Conservation (phyloP, 1,140 invertebrate genomes). For the Capitella teleta region DNA sequence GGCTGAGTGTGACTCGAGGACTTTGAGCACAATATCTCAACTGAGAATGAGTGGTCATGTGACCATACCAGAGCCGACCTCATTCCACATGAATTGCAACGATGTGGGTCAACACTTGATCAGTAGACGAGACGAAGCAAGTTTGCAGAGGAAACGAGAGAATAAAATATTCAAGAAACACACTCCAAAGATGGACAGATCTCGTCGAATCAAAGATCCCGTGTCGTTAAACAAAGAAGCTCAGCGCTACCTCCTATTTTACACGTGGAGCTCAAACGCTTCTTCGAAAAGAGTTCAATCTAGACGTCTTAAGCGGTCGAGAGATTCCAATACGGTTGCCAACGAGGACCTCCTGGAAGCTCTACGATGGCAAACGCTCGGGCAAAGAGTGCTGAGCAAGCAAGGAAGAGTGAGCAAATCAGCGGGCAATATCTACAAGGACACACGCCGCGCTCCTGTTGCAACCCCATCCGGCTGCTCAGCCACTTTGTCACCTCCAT, state of each 20-base stretch:
- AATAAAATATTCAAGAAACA: too few relatives aligned
- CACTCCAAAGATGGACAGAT: too few relatives aligned
- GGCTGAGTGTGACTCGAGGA: not conserved
- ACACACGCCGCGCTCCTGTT: not conserved
- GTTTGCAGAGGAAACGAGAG: too few relatives aligned
- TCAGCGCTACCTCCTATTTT: not conserved
- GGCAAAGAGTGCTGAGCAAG: too few relatives aligned
- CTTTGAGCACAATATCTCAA: not conserved
- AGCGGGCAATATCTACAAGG: not conserved
- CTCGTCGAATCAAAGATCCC: too few relatives aligned
- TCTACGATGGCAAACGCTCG: too few relatives aligned
- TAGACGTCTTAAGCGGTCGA: too few relatives aligned
- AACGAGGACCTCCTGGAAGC: too few relatives aligned
- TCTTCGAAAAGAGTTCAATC: too few relatives aligned
- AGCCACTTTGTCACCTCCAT: not conserved
- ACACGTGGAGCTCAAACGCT: not conserved
- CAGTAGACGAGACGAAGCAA: not conserved
- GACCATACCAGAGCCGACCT: constrained; percentile 8
- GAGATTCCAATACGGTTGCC: too few relatives aligned
- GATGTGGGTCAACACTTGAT: not conserved
- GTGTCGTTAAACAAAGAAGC: not conserved
- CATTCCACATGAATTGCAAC: constrained; percentile 1
- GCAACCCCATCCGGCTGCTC: not conserved
- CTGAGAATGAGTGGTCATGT: not conserved
- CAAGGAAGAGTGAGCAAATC: too few relatives aligned